Evolutionary conservation across 2,797 vertebrate species (phyloP).

Genomic region (Pseudochirops cupreus): DNA sequence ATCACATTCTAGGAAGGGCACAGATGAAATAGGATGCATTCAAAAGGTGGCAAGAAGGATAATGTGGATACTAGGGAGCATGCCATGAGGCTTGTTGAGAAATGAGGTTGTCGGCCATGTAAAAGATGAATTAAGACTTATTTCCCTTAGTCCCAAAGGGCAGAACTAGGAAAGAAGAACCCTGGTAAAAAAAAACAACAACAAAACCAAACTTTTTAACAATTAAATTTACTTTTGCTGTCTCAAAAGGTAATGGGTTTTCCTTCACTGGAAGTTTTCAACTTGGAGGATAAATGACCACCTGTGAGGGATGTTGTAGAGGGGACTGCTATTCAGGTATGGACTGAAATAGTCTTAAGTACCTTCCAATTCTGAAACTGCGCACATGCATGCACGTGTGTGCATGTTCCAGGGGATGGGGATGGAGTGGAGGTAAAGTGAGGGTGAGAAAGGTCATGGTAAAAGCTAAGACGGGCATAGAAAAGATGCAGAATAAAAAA

Average conservation of each 20-base stretch:
- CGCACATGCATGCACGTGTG: accelerated
- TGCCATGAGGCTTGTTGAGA: neutral
- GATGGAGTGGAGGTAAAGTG: neutral
- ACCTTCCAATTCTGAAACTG: neutral
- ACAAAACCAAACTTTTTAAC: neutral
- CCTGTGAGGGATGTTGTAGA: neutral
- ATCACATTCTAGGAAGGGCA: neutral
- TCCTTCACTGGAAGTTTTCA: neutral
- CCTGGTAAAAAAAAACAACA: neutral
- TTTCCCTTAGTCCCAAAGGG: neutral
- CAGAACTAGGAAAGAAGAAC: neutral
- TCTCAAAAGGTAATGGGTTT: neutral
- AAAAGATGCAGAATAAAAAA: neutral
- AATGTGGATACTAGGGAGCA: neutral
- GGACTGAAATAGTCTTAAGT: neutral
- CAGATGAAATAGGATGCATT: neutral
- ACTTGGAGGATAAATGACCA: neutral
- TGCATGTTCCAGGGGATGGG: neutral
- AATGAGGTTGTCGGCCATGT: neutral
- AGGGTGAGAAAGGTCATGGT: neutral
- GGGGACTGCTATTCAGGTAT: neutral
- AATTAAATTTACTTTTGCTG: neutral
- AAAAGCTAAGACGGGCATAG: neutral
- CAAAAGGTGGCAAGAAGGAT: neutral
- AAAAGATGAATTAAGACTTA: neutral